Base-by-base conservation (phyloP, 2,888 invertebrate species). In the Agrotis clavis region DNA sequence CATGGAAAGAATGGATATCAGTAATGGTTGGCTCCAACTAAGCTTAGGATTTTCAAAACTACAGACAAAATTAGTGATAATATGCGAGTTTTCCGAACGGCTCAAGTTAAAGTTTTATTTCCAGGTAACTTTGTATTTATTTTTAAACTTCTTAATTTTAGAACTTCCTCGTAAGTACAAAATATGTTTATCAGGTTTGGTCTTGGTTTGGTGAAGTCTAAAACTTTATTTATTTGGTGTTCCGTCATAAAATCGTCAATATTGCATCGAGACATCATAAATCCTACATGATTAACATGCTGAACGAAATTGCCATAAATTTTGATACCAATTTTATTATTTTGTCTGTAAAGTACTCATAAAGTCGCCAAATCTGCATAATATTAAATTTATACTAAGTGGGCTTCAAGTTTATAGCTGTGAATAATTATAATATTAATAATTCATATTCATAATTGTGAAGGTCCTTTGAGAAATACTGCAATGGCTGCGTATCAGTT, bases 401-500 rank as follows among this genome's bases (percentile, higher is more conserved):
- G 35, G 53, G 35, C 19, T 64, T 61, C 45, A 56, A 50, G 21
- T 66, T 59, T 68, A 77, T 41, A 51, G 41, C 53, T 59, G 35
- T 64, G 19, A 74, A 61, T 64, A 67, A n/a, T 19, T 70, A 50
- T 64, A 41, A 30, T 59, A 72, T 72, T 45, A 74, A 66, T 77
- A 59, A 77, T 81, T 78, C 50, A 77, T 78, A 68, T 56, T 73
- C 66, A 64, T 78, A 74, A 74, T 79, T 62, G 64, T 67, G 63
- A 56, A 69, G 70, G 82, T 82, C 82, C 79, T 79, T 60, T 54
- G 82, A 82, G 80, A 67, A 69, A 67, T 76, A 81, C 62, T 79
- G 73, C 72, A 67, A 67, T 54, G 60, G 65, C 62, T 74, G 63
- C 64, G 76, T 78, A 82, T 67, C 79, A 54, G 68, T 82, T 79